Conservation (phyloP, 2,113 vertebrate genomes). For the Phrynosoma platyrhinos region DNA sequence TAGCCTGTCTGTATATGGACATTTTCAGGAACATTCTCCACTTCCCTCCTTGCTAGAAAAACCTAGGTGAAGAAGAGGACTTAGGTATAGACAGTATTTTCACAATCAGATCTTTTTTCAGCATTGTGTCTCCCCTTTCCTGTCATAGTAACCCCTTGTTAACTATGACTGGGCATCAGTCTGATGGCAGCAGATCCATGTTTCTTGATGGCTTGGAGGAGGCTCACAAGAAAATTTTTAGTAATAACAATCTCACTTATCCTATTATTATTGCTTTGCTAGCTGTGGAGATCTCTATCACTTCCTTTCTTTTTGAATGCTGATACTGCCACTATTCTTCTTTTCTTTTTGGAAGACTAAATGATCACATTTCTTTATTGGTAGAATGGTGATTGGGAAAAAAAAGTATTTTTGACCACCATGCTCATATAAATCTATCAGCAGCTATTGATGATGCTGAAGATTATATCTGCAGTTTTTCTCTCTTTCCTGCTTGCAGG, state of each 20-base stretch:
- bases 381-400: constrained; percentile 22
- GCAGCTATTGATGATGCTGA: constrained; percentile 35
- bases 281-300: neutral
- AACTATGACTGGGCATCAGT: neutral
- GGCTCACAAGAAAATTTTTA: constrained; percentile 17
- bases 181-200: neutral
- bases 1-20: neutral
- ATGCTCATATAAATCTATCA: constrained; percentile 32
- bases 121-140: constrained; percentile 15
- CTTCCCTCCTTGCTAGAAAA: constrained; percentile 33
- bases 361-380: neutral
- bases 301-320: constrained; percentile 4
- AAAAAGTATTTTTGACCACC: constrained; percentile 1
- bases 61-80: constrained; percentile 19
- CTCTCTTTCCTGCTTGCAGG: constrained; percentile 78
- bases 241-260: neutral
- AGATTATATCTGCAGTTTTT: constrained; percentile 61
- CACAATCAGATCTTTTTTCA: neutral
- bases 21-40: neutral
- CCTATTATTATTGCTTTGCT: constrained; percentile 16
- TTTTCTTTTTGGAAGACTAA: constrained; percentile 33
- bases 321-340: neutral
- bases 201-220: neutral
- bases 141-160: neutral
- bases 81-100: neutral